Conservation (phyloP, 2,113 vertebrate species). For the Falco punctatus region DNA sequence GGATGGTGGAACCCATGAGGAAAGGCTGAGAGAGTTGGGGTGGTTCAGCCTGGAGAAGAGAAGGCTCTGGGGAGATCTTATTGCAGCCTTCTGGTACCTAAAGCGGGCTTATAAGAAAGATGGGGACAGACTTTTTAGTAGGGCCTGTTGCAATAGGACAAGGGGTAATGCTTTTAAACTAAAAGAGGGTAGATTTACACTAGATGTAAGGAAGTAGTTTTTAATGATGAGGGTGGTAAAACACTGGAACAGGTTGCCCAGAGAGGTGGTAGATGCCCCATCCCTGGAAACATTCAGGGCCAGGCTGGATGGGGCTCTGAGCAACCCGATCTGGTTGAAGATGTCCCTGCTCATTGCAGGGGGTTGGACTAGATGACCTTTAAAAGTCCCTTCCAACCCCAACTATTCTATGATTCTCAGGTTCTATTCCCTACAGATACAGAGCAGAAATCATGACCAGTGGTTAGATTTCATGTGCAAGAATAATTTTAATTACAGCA, state of each 20-base stretch:
- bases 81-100: not conserved
- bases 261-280: not conserved
- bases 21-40: not conserved
- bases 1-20: not conserved
- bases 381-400: not conserved
- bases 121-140: not conserved
- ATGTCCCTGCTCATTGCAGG: not conserved
- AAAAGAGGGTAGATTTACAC: not conserved
- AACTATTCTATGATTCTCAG: not conserved
- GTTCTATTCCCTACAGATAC: not conserved
- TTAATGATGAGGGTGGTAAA: not conserved
- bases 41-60: not conserved
- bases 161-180: not conserved
- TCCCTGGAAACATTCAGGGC: not conserved
- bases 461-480: slow-evolving; percentile 7
- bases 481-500: slow-evolving; percentile 4
- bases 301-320: not conserved
- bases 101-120: not conserved
- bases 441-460: slow-evolving; percentile 7
- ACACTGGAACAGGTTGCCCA: not conserved
- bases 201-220: not conserved
- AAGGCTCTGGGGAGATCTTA: not conserved
- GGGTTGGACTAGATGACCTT: not conserved
- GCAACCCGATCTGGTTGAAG: not conserved
- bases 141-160: not conserved